Conservation (phyloP, 1,140 invertebrate species). For the Tetragnatha versicolor region DNA sequence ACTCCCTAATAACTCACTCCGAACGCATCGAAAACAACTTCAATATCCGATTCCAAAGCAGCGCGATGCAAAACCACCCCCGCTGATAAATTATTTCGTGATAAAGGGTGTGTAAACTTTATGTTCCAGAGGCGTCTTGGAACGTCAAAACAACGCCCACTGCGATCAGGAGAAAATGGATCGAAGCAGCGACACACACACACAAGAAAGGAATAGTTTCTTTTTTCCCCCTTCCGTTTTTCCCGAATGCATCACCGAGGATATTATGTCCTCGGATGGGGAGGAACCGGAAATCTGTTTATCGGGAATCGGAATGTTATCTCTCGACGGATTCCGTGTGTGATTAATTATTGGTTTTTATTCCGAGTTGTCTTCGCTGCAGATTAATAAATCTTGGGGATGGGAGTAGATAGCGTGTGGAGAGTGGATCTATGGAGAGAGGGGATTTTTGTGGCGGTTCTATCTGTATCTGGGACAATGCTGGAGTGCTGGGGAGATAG, state of each 20-base stretch:
- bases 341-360: conserved; percentile 53
- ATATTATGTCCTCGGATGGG: not conserved
- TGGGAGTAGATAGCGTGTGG: no score
- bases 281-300: conserved; percentile 45
- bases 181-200: conserved; percentile 23
- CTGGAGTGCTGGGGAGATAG: no score
- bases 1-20: no score
- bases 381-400: conserved; percentile 33
- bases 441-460: no score
- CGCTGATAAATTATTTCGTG: conserved; percentile 44
- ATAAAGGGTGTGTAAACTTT: conserved; percentile 41
- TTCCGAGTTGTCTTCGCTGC: conserved; percentile 16
- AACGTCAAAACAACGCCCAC: conserved; percentile 47
- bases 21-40: no score
- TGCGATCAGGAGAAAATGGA: conserved; percentile 5
- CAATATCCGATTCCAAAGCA: no score
- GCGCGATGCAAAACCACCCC: no score
- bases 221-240: not conserved
- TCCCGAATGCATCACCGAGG: not conserved
- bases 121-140: not conserved
- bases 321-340: conserved; percentile 26
- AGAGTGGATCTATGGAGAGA: no score
- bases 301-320: conserved; percentile 46
- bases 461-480: no score
- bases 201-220: conserved; percentile 4